Evolutionary conservation across 2,888 invertebrate genomes (phyloP).

Genomic region (Spodoptera exigua): DNA sequence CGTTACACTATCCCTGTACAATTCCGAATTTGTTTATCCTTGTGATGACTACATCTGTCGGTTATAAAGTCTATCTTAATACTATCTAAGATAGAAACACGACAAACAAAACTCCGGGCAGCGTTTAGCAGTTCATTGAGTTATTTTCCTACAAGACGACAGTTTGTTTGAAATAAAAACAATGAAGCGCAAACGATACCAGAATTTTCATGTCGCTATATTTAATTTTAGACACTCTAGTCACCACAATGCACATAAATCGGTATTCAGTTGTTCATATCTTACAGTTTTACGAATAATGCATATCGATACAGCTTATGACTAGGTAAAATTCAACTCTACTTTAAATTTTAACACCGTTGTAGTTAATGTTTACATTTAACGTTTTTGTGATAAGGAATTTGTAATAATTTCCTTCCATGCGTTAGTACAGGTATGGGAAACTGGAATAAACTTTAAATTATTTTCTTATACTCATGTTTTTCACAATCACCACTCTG

Average conservation of each 20-base stretch:
- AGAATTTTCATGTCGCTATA: slow-evolving; percentile 18
- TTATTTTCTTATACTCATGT: slow-evolving; percentile 42
- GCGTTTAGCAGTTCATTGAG: slow-evolving; percentile 28
- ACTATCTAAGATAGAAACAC: slow-evolving; percentile 29
- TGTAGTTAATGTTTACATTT: slow-evolving; percentile 62
- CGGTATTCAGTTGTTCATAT: slow-evolving; percentile 71
- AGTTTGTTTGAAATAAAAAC: slow-evolving; percentile 28
- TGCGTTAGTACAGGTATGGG: slow-evolving; percentile 48
- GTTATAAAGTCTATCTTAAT: slow-evolving; percentile 55
- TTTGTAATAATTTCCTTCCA: slow-evolving; percentile 50
- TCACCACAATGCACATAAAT: slow-evolving; percentile 75
- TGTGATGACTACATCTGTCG: slow-evolving; percentile 62
- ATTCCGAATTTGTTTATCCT: slow-evolving; percentile 85
- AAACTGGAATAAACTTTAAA: slow-evolving; percentile 55
- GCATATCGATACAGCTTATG: slow-evolving; percentile 85
- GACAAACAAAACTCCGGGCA: slow-evolving; percentile 17
- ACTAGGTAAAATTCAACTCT: slow-evolving; percentile 86
- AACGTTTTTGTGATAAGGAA: slow-evolving; percentile 54
- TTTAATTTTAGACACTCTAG: slow-evolving; percentile 60
- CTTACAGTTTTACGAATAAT: slow-evolving; percentile 78
- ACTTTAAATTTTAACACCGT: slow-evolving; percentile 75
- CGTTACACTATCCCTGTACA: slow-evolving; percentile 87
- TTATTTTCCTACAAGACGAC: slow-evolving; percentile 22
- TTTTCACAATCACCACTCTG: slow-evolving; percentile 43
- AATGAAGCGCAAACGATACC: slow-evolving; percentile 36